Evolutionary conservation across 2,797 vertebrate genomes (phyloP), one percentile per base, ranked within the genome.

Genomic region (Protosalanx chinensis): DNA sequence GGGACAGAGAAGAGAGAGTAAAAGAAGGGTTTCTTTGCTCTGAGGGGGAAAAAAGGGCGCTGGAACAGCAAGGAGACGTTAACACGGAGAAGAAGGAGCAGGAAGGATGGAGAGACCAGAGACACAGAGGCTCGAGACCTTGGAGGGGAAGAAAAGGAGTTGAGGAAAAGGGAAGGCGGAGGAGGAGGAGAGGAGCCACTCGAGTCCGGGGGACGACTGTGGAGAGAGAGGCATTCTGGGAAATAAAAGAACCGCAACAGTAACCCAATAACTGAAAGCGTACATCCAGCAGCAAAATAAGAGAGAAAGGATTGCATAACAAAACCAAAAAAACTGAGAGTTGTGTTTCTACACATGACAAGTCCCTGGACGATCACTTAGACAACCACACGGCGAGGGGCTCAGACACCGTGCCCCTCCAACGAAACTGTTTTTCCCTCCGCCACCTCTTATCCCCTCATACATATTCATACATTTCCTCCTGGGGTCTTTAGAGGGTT

Each of bases 21-120:
- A 76, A 20, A 66, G 74, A 79, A 71, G 84, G 77, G 74, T 70
- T 74, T 88, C 86, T 84, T 84, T 79, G 82, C 85, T 88, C 82
- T 76, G 77, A 79, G 85, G 58, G 81, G 68, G 23, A 27, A 27
- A 27, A 84, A 60, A 82, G 84, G 84, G 84, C 89, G 85, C 91
- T 93, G 93, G 89, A 93, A 93, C 67, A 75, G 83, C 83, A 89
- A 89, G 88, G 79, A 85, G 70, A 83, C 79, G 89, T 93, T 92
- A 93, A 92, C 84, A 89, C 8, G 7, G 58, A 15, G 63, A 72
- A 66, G 49, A 10, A 57, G 41, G n/a, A 59, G 63, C 78, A 35
- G 68, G 61, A 72, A 73, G 56, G 73, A 64, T 41, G 67, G 64
- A 37, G 12, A 67, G 80, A 41, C 23, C 68, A 68, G 70, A 78